phyloP scores from a whole-genome alignment of 2,113 vertebrate genomes.

The Carassius carassius region DNA sequence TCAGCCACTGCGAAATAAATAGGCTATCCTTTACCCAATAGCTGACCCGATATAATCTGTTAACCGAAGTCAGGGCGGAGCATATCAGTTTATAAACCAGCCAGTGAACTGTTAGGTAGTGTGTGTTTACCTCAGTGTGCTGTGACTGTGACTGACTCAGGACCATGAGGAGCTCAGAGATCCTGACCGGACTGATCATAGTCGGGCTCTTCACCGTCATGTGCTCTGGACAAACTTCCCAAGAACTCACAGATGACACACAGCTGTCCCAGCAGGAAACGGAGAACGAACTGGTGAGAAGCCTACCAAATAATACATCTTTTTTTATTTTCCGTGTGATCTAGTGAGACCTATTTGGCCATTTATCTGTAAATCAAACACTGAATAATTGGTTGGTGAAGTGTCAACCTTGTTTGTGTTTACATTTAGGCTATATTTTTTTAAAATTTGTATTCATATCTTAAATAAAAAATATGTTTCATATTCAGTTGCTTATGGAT shows the following conservation, averaged over 20 bases:
- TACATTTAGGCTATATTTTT: neutral
- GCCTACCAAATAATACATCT: neutral
- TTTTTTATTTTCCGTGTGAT: neutral
- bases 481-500: neutral
- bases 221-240: constrained; percentile 67
- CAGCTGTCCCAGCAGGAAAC: constrained; percentile 59
- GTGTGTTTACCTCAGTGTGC: neutral
- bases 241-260: constrained; percentile 66
- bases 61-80: constrained; percentile 49
- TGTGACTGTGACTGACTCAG: constrained; percentile 36
- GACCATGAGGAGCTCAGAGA: constrained; percentile 72
- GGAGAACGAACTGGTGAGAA: constrained; percentile 75
- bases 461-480: neutral
- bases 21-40: neutral
- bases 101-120: neutral
- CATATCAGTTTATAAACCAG: constrained; percentile 51
- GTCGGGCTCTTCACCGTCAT: constrained; percentile 59
- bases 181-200: constrained; percentile 64
- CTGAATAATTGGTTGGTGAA: neutral
- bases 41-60: constrained; percentile 17
- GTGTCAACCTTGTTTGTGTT: neutral
- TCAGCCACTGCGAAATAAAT: neutral
- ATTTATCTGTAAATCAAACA: neutral
- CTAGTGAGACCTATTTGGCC: neutral
- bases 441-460: neutral